Evolutionary conservation across 2,888 invertebrate species (phyloP).

Genomic region (Drosophila nr. fundita): DNA sequence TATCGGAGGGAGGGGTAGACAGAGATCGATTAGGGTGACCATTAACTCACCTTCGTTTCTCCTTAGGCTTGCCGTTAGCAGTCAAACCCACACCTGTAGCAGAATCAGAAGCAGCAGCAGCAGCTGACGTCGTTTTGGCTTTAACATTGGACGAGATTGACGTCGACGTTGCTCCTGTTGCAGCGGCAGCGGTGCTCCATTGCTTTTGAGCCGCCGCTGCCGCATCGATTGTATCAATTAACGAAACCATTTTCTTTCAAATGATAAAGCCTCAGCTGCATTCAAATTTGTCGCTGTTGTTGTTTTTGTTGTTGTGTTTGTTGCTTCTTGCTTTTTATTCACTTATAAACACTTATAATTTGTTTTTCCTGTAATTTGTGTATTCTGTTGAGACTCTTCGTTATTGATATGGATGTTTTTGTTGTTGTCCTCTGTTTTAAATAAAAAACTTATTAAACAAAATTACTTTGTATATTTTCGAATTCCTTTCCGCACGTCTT

Average conservation of each 20-base stretch:
- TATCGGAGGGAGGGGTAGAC: background rate
- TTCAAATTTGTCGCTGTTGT: slow-evolving; percentile 55
- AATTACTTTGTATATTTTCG: slow-evolving; percentile 50
- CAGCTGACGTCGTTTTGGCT: slow-evolving; percentile 20
- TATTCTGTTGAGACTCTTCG: slow-evolving; percentile 52
- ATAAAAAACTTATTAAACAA: slow-evolving; percentile 21
- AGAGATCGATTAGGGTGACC: background rate
- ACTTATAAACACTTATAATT: slow-evolving; percentile 17
- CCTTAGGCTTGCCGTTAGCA: slow-evolving; percentile 86
- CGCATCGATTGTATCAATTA: slow-evolving; percentile 77
- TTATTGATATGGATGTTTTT: slow-evolving; percentile 15
- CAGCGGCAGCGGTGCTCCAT: slow-evolving; percentile 54
- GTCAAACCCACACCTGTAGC: slow-evolving; percentile 63
- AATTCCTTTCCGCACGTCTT: slow-evolving; percentile 45
- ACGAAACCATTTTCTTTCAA: slow-evolving; percentile 75
- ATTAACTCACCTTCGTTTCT: slow-evolving; percentile 89
- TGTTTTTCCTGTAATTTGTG: slow-evolving; percentile 33
- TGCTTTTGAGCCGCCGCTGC: slow-evolving; percentile 72
- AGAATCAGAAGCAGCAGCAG: slow-evolving; percentile 25
- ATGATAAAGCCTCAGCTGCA: slow-evolving; percentile 61
- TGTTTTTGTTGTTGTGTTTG: slow-evolving; percentile 25
- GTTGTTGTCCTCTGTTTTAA: slow-evolving; percentile 6
- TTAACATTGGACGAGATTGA: slow-evolving; percentile 32
- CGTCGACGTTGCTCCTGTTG: slow-evolving; percentile 47
- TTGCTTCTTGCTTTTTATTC: slow-evolving; percentile 19